Evolutionary conservation across 92 coral and sea anemone species (phyloP).

Genomic region (Pocillopora meandrina): DNA sequence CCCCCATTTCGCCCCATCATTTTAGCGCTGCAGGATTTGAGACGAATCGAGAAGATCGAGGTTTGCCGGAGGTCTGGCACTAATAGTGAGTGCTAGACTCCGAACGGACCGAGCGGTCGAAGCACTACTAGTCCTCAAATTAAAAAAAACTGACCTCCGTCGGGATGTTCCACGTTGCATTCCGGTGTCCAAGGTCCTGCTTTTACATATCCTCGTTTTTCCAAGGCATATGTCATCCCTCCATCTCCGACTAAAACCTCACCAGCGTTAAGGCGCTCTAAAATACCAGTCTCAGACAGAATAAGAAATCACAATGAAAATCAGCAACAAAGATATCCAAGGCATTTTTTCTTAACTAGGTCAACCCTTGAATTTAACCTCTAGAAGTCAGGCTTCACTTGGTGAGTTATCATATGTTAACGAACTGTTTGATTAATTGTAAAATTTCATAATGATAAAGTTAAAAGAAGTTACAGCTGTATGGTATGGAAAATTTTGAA

Average conservation of each 20-base stretch:
- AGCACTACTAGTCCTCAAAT: neutral
- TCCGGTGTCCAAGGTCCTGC: slow-evolving; percentile 86
- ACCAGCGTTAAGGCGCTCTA: slow-evolving; percentile 73
- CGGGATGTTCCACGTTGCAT: slow-evolving; percentile 71
- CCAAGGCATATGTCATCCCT: slow-evolving; percentile 64
- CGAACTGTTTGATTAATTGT: no score
- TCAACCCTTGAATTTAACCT: no score
- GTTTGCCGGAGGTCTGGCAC: no score
- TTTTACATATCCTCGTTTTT: slow-evolving; percentile 75
- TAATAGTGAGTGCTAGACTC: no score
- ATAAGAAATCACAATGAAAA: neutral
- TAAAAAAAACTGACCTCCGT: slow-evolving; percentile 58
- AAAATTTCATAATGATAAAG: no score
- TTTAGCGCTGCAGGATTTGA: no score
- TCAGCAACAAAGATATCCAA: neutral
- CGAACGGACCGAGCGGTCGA: neutral
- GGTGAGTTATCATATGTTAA: no score
- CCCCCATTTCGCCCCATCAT: neutral
- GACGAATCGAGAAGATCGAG: no score
- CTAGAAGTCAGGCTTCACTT: no score
- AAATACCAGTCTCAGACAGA: slow-evolving; percentile 37
- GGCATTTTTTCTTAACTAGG: no score
- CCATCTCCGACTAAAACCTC: slow-evolving; percentile 86
- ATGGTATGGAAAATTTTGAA: no score
- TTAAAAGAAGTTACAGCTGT: no score